Evolutionary conservation across 2,888 invertebrate species (phyloP).

Genomic region (Euplexia lucipara): DNA sequence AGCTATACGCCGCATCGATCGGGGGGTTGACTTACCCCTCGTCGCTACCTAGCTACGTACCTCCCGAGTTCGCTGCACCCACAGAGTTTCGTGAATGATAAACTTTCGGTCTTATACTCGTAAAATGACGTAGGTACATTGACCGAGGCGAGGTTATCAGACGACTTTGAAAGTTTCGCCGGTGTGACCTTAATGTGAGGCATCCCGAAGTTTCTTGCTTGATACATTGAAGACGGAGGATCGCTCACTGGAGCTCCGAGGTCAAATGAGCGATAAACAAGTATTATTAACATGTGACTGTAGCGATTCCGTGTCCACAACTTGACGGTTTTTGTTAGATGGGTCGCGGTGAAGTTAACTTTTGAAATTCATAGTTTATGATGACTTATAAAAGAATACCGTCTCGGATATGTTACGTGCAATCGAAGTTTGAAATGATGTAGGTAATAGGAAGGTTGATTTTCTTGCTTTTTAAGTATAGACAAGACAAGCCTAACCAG

Average conservation of each 20-base stretch:
- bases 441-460: too few relatives aligned
- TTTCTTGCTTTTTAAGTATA: too few relatives aligned
- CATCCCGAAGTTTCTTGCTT: conserved; percentile 17
- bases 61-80: conserved; percentile 54
- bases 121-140: conserved; percentile 72
- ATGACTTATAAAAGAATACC: too few relatives aligned
- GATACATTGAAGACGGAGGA: conserved; percentile 1
- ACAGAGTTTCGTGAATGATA: conserved; percentile 57
- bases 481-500: too few relatives aligned
- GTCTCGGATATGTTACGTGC: too few relatives aligned
- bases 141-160: conserved; percentile 74
- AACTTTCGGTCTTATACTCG: conserved; percentile 53
- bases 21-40: conserved; percentile 67
- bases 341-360: too few relatives aligned
- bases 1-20: conserved; percentile 74
- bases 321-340: too few relatives aligned
- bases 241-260: not conserved
- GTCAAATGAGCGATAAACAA: conserved; percentile 1
- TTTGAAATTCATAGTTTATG: too few relatives aligned
- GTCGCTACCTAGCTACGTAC: conserved; percentile 22
- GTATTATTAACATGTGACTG: not conserved
- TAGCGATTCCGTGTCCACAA: conserved; percentile 1
- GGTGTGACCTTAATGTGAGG: conserved; percentile 7
- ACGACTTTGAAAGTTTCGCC: conserved; percentile 76
- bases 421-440: too few relatives aligned